Percentiles rank a stretch among this genome's conserved stretches.
These are phyloP conservation scores for Trichogramma dendrolimi DNA, from an alignment of 2,888 invertebrate species.

Conservation along the genomic window DNA sequence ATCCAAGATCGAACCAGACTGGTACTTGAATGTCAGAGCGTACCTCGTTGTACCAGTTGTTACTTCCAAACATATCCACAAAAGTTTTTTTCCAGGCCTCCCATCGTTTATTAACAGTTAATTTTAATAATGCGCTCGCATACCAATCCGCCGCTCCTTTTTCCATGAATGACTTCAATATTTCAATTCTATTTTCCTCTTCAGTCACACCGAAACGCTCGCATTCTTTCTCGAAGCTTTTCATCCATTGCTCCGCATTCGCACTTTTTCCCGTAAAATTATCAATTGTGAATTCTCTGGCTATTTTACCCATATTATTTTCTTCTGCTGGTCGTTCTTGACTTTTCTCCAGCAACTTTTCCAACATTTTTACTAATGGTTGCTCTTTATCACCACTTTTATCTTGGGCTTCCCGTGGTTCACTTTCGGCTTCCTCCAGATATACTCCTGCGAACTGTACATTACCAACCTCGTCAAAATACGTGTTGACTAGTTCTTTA, in stretches of 20 bases:
- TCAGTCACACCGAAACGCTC: slow-evolving; percentile 25
- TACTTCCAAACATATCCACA: slow-evolving; percentile 20
- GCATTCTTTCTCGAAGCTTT: slow-evolving; percentile 33
- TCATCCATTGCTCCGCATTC: slow-evolving; percentile 32
- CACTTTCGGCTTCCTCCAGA: slow-evolving; percentile 25
- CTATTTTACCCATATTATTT: slow-evolving; percentile 26
- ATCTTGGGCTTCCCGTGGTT: slow-evolving; percentile 7
- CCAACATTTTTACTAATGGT: slow-evolving; percentile 21
- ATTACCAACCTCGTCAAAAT: slow-evolving; percentile 31
- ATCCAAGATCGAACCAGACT: too few species aligned
- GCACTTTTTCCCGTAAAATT: slow-evolving; percentile 31
- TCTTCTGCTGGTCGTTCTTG: slow-evolving; percentile 10
- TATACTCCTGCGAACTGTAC: slow-evolving; percentile 25
- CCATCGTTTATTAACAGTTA: slow-evolving; percentile 30
- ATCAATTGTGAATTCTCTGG: slow-evolving; percentile 31
- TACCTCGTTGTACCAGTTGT: slow-evolving; percentile 19
- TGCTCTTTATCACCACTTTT: slow-evolving; percentile 10
- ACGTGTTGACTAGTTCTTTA: slow-evolving; percentile 20
- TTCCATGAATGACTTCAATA: slow-evolving; percentile 31
- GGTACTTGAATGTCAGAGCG: too few species aligned
- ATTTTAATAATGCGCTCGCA: slow-evolving; percentile 31
- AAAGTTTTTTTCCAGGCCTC: slow-evolving; percentile 30
- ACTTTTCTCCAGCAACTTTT: slow-evolving; percentile 26
- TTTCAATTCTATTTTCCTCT: slow-evolving; percentile 35
- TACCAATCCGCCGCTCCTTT: slow-evolving; percentile 32